These are phyloP conservation scores for Numenius arquata DNA, from an alignment of 2,113 vertebrate genomes.

Conservation along the genomic window DNA sequence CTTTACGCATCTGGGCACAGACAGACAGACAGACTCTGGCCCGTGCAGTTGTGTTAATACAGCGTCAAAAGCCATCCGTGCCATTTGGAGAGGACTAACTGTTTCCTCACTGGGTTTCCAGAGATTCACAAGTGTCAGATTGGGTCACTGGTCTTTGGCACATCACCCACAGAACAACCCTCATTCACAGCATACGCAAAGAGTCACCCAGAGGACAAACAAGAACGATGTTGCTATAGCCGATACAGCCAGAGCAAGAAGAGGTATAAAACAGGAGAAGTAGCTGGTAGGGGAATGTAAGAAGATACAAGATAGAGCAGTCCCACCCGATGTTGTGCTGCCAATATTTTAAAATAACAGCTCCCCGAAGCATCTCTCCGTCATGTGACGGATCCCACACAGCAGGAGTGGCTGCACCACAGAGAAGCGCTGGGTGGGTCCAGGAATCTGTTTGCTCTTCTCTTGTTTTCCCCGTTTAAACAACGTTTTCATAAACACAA, in stretches of 20 bases:
- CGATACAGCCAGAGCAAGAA: neutral
- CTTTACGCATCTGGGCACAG: neutral
- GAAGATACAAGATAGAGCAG: neutral
- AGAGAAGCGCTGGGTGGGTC: conserved; percentile 1
- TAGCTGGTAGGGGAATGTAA: neutral
- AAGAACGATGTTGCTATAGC: neutral
- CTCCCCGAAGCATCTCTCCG: neutral
- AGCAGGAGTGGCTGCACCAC: neutral
- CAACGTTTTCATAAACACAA: conserved; percentile 10
- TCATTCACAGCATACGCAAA: neutral
- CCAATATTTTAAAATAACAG: conserved; percentile 60
- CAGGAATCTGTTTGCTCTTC: neutral
- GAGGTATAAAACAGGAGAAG: neutral
- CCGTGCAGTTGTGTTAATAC: neutral
- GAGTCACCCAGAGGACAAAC: neutral
- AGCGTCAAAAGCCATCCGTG: neutral
- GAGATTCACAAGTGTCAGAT: neutral
- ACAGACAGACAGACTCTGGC: neutral
- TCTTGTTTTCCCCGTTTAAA: conserved; percentile 37
- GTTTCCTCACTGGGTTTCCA: neutral
- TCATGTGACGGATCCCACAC: conserved; percentile 3
- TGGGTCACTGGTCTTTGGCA: neutral
- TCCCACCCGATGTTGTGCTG: conserved; percentile 27
- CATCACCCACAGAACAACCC: neutral
- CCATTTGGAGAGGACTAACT: neutral